Base-by-base conservation (phyloP, 1,140 invertebrate genomes). In the Oncopodura yosiiana region DNA sequence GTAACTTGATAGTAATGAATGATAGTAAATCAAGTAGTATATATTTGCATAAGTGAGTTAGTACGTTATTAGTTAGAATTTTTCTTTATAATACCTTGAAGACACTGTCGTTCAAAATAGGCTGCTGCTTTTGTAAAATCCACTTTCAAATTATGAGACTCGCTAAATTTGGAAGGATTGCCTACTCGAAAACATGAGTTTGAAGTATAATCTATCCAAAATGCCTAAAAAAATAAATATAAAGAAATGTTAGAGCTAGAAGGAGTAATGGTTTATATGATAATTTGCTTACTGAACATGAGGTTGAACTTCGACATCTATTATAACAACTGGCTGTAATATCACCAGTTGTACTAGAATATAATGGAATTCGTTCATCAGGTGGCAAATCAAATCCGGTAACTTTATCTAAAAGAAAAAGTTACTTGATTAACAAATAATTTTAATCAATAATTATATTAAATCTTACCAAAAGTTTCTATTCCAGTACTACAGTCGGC, bases 301-400 rank as follows among this genome's bases (percentile, higher is more conserved):
- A n/a, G n/a, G n/a, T n/a, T n/a, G 30, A 9, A 9, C 49, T 45
- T 11, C 45, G 23, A 53, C 48, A 68, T 66, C 68, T 67, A 58
- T 69, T 69, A 49, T 70, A 69, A 60, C 69, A 70, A 54, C 69
- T 68, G 18, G 67, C 67, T 8, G 69, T 70, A 27, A 70, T 67
- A 23, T 67, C 67, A 14, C 64, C 60, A n/a, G 63, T 64, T 14
- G 65, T 65, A 19, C 61, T 62, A 12, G 63, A 61, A 18, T 66
- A 70, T 12, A 70, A 52, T 38, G 68, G 61, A 37, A 65, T 63
- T 14, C 65, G 62, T 12, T 65, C 60, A 2, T 41, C 30, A 2
- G 51, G 27, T 37, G 62, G 51, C 1, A 67, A 65, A 9, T 63
- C 58, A 16, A 66, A 54, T n/a, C 67, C 66, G 1, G 65, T 60